Evolutionary conservation across 2,113 vertebrate genomes (phyloP).

Genomic region (Aleadryas rufinucha): DNA sequence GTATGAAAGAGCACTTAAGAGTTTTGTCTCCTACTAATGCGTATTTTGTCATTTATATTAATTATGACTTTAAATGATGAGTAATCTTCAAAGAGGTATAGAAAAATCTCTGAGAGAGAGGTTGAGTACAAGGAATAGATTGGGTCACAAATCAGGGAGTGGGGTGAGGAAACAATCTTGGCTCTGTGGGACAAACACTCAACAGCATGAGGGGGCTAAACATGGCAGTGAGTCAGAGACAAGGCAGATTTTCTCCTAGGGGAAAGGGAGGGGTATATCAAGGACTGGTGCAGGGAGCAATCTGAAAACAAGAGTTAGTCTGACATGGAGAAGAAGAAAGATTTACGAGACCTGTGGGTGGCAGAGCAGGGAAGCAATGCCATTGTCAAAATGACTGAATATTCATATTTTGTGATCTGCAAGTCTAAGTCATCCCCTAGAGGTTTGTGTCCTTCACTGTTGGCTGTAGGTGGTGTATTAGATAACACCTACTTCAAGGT

Average conservation of each 20-base stretch:
- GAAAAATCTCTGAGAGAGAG: background rate
- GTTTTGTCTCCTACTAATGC: background rate
- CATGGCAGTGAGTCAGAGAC: background rate
- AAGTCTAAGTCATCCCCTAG: background rate
- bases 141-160: background rate
- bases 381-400: background rate
- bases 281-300: background rate
- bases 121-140: background rate
- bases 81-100: background rate
- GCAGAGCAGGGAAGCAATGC: background rate
- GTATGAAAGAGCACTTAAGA: background rate
- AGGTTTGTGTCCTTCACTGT: background rate
- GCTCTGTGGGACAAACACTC: background rate
- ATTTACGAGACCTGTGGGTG: background rate
- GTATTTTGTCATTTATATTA: constrained; percentile 28
- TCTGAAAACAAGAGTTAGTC: background rate
- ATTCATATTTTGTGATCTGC: background rate
- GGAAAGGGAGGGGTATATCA: constrained; percentile 13
- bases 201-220: background rate
- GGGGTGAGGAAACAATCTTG: background rate
- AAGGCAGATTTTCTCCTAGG: background rate
- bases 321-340: background rate
- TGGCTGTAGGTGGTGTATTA: background rate
- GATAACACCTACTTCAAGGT: background rate
- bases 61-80: background rate